A percentile compares a stretch with the other conserved stretches of the same genome.
These are phyloP conservation scores for Stegodyphus mimosarum DNA, from an alignment of 1,140 invertebrate genomes.

Conservation along the genomic window DNA sequence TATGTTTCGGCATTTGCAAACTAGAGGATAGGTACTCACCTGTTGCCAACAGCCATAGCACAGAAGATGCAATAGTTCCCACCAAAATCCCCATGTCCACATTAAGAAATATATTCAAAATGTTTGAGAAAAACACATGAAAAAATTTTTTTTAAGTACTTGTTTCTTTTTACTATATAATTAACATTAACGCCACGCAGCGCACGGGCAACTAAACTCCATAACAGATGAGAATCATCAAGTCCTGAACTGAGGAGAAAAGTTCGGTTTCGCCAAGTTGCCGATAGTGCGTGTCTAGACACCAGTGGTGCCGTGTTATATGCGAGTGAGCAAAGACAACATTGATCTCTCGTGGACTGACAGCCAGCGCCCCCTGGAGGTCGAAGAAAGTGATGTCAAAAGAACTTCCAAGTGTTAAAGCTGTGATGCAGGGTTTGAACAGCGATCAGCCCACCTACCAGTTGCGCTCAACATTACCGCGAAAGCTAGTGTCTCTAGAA, in stretches of 20 bases:
- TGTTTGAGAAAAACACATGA: neutral
- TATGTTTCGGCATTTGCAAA: too few relatives aligned
- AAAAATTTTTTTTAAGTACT: too few relatives aligned
- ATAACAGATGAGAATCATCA: neutral
- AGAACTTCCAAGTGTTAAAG: neutral
- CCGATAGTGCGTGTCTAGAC: neutral
- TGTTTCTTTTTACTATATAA: too few relatives aligned
- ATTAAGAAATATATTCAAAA: neutral
- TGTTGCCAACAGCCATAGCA: slow-evolving; percentile 48
- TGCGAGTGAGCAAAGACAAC: slow-evolving; percentile 16
- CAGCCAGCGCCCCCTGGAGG: slow-evolving; percentile 25
- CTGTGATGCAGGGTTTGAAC: neutral
- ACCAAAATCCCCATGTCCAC: slow-evolving; percentile 37
- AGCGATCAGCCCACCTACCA: slow-evolving; percentile 7
- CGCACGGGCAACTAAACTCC: neutral
- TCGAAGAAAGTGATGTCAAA: neutral
- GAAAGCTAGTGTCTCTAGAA: neutral
- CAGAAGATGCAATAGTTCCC: slow-evolving; percentile 35
- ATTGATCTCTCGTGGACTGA: slow-evolving; percentile 12
- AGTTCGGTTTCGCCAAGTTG: too few relatives aligned
- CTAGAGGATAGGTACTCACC: slow-evolving; percentile 1
- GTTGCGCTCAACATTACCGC: slow-evolving; percentile 14
- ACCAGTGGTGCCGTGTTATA: slow-evolving; percentile 19
- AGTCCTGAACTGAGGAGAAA: neutral
- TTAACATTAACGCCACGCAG: too few relatives aligned